These are phyloP conservation scores for Asbolus verrucosus DNA, from an alignment of 1,140 invertebrate species.

Conservation along the genomic window DNA sequence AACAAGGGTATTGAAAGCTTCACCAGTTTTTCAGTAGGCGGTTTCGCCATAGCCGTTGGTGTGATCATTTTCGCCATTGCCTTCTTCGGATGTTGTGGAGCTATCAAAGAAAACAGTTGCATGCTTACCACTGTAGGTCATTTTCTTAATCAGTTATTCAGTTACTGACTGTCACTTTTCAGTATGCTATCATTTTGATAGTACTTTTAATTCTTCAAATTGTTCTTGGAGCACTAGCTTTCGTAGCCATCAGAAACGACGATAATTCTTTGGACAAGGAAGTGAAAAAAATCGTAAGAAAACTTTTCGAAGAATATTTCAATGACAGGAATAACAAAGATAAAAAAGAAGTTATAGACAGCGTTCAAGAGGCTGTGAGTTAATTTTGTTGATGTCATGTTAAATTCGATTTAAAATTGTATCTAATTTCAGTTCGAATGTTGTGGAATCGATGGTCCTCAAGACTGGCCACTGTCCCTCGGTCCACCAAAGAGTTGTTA, in stretches of 20 bases:
- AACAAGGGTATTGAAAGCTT: conserved; percentile 74
- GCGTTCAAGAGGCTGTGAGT: conserved; percentile 9
- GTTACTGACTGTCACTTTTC: conserved; percentile 52
- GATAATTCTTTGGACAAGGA: conserved; percentile 71
- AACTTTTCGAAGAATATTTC: conserved; percentile 19
- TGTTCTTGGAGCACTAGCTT: conserved; percentile 86
- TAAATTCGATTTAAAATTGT: not conserved
- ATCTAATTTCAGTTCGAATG: conserved; percentile 12
- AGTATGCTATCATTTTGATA: conserved; percentile 84
- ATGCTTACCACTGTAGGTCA: conserved; percentile 82
- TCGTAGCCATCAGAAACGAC: conserved; percentile 78
- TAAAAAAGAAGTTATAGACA: conserved; percentile 10
- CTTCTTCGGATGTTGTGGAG: conserved; percentile 89
- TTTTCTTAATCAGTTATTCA: not conserved
- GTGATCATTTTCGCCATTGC: conserved; percentile 83
- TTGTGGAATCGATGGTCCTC: conserved; percentile 7
- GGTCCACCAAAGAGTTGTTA: not conserved
- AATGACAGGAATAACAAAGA: not conserved
- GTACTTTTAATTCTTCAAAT: conserved; percentile 86
- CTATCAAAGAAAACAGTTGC: conserved; percentile 84
- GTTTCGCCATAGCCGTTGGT: conserved; percentile 83
- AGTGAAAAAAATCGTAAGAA: conserved; percentile 65
- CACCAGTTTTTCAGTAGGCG: conserved; percentile 76
- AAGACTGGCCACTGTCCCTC: not conserved
- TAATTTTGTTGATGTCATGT: not conserved